Evolutionary conservation across 2,113 vertebrate species (phyloP), one percentile per base, ranked within the genome.

Genomic region (Shinisaurus crocodilurus): DNA sequence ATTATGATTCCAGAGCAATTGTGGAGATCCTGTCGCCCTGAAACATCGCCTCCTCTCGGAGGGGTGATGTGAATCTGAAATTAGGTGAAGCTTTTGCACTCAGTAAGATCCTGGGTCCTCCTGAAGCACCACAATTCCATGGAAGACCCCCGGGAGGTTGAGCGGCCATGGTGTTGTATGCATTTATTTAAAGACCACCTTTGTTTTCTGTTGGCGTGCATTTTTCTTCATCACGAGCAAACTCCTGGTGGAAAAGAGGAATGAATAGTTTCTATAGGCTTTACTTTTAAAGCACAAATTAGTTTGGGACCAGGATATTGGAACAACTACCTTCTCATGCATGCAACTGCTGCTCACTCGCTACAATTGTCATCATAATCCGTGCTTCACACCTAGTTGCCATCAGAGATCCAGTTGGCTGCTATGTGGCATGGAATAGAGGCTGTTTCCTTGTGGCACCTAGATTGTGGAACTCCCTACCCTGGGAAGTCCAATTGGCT

Each of bases 1-100:
- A 63, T 80, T 91, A 90, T 2, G 34, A 87, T 80, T 75, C 57
- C 25, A 7, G 80, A 91, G 82, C 81, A 87, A 74, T 2, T 8
- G 34, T 60, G 89, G 48, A 77, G 84, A 79, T 85, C 45, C 70
- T 15, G 63, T 40, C 15, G 25, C 48, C 10, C 40, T 32, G 9
- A 87, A 87, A 23, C 23, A 20, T n/a, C 34, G 4, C 45, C n/a
- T 54, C 43, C 32, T 18, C 69, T 54, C 27, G 18, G 5, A 75
- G 43, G 10, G 29, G 70, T 72, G 32, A 4, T n/a, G 29, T 27
- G 48, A n/a, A 27, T 57, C 18, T 37, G 48, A 70, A 40, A 37
- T 37, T 37, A 1, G 13, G 20, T 3, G 23, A 86, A 48, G 54
- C 54, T 9, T 74, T 50, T 70, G 40, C 18, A 23, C 9, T 8